Conservation (phyloP, 2,113 vertebrate species). For the Pterocles orientalis region DNA sequence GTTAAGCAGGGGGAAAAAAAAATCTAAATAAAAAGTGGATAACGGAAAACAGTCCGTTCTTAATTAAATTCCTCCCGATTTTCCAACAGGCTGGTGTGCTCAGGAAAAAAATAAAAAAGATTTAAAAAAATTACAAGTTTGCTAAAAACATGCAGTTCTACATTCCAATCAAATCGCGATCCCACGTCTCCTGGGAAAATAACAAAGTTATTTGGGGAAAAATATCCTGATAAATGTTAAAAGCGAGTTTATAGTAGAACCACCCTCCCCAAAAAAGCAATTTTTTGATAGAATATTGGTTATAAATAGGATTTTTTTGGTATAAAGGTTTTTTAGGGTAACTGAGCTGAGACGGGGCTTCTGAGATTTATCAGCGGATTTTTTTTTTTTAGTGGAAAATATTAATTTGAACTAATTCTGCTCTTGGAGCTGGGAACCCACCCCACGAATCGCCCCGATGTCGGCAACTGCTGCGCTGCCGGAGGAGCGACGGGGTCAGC, state of each 20-base stretch:
- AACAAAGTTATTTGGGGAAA: background rate
- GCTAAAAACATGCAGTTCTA: background rate
- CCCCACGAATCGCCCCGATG: fast-evolving
- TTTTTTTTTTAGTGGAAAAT: background rate
- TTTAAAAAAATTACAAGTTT: background rate
- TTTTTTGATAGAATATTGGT: fast-evolving
- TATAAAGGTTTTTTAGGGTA: background rate
- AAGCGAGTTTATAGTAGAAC: background rate
- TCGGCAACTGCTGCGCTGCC: fast-evolving
- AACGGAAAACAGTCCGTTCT: background rate
- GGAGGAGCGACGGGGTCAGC: background rate
- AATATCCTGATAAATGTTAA: background rate
- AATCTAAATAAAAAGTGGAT: background rate
- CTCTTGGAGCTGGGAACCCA: background rate
- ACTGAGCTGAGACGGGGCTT: fast-evolving
- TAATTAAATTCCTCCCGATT: background rate
- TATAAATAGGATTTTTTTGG: fast-evolving
- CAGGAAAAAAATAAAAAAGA: background rate
- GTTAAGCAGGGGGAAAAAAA: background rate
- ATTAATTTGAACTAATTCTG: background rate
- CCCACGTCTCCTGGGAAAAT: background rate
- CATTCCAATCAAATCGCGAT: background rate
- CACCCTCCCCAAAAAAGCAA: no score
- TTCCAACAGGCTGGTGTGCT: background rate
- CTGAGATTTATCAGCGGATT: no score